Percentiles rank a stretch among this genome's conserved stretches.
These are phyloP conservation scores for Tethya wilhelma DNA, from an alignment of 37 sponge, comb jelly and placozoan species.

Conservation along the genomic window DNA sequence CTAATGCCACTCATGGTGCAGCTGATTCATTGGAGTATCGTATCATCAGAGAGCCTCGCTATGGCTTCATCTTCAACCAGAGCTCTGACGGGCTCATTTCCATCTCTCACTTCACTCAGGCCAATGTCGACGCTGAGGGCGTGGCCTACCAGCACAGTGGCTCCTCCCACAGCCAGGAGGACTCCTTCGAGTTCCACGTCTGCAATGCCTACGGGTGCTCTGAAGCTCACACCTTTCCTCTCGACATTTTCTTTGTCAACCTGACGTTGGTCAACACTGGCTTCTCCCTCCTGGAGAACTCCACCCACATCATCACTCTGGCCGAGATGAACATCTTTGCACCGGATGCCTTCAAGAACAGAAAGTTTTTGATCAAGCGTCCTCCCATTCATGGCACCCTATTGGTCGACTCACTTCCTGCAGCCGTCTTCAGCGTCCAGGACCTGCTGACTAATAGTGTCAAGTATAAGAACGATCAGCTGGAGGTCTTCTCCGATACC, in stretches of 20 bases:
- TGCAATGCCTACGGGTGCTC: conserved; percentile 11
- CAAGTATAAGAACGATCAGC: conserved; percentile 20
- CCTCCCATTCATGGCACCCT: conserved; percentile 12
- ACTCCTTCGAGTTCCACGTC: conserved; percentile 46
- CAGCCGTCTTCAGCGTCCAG: not conserved
- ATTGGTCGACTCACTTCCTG: not conserved
- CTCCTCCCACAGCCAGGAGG: not conserved
- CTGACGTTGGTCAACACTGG: conserved; percentile 33
- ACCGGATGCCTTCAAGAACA: conserved; percentile 37
- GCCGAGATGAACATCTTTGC: conserved; percentile 28
- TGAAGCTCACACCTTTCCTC: not conserved
- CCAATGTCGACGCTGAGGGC: conserved; percentile 13
- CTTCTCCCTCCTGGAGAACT: conserved; percentile 30
- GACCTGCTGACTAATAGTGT: conserved; percentile 17
- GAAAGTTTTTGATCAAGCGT: not conserved
- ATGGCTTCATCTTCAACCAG: conserved; percentile 33
- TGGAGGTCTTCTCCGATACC: conserved; percentile 26
- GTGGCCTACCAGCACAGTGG: conserved; percentile 40
- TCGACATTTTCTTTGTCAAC: conserved; percentile 20
- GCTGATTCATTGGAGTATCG: conserved; percentile 16
- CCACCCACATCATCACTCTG: conserved; percentile 3
- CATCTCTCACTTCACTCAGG: conserved; percentile 45
- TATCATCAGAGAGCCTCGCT: conserved; percentile 12
- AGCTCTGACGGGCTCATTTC: not conserved
- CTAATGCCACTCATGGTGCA: conserved; percentile 11